A percentile compares a stretch with the other conserved stretches of the same genome.
Evolutionary conservation across 2,888 invertebrate genomes (phyloP).

Genomic region (Agonopterix subpropinquella): DNA sequence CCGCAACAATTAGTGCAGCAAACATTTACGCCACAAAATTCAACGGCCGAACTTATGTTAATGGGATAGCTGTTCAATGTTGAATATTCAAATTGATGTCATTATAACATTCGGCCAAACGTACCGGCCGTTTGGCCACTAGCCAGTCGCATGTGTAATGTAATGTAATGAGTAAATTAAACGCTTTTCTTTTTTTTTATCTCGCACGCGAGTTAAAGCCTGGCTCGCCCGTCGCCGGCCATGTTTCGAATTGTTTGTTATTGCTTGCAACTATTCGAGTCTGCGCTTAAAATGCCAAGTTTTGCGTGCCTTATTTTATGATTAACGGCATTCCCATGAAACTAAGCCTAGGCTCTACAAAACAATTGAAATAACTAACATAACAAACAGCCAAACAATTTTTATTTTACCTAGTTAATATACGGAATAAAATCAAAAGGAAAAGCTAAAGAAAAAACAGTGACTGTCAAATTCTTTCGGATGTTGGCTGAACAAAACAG

Average conservation of each 20-base stretch:
- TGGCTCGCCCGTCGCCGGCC: constrained; percentile 22
- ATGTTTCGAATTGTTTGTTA: constrained; percentile 25
- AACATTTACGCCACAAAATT: constrained; percentile 67
- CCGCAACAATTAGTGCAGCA: constrained; percentile 63
- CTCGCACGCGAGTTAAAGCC: constrained; percentile 45
- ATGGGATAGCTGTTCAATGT: constrained; percentile 70
- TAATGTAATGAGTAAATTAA: constrained; percentile 70
- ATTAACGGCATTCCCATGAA: constrained; percentile 6
- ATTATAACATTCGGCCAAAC: constrained; percentile 71
- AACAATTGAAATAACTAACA: constrained; percentile 7
- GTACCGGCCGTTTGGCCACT: constrained; percentile 62
- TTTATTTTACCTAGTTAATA: constrained; percentile 21
- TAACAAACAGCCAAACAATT: constrained; percentile 9
- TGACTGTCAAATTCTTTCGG: constrained; percentile 73
- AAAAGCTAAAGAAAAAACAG: constrained; percentile 68
- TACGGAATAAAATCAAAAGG: constrained; percentile 47
- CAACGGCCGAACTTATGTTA: constrained; percentile 74
- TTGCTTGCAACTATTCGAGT: constrained; percentile 21
- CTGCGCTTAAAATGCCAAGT: constrained; percentile 15
- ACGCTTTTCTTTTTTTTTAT: constrained; percentile 45
- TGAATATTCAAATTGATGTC: constrained; percentile 76
- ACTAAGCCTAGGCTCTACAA: constrained; percentile 1
- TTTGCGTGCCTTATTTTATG: constrained; percentile 23
- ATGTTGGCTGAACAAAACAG: constrained; percentile 74
- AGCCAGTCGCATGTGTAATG: constrained; percentile 65